These are phyloP conservation scores for Henicopernis longicauda DNA, from an alignment of 2,113 vertebrate genomes.

Conservation along the genomic window DNA sequence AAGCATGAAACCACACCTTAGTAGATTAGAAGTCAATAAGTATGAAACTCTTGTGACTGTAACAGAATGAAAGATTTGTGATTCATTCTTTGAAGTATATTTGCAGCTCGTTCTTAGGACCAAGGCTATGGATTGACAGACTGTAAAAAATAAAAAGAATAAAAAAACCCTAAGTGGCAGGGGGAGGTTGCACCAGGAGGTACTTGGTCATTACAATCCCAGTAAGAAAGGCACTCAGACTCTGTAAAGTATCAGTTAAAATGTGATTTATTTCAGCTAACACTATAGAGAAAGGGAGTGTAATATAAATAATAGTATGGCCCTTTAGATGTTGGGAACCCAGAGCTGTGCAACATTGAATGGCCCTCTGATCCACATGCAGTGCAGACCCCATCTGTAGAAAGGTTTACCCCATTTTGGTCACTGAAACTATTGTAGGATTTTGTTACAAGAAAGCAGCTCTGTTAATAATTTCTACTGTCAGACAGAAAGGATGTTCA, in stretches of 20 bases:
- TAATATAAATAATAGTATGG: neutral
- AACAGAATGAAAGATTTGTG: neutral
- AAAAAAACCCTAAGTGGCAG: neutral
- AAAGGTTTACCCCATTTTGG: neutral
- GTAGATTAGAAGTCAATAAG: neutral
- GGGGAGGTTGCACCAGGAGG: neutral
- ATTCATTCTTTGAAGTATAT: neutral
- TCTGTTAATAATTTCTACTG: neutral
- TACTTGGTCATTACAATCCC: neutral
- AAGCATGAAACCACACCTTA: neutral
- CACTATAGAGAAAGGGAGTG: neutral
- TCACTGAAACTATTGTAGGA: neutral
- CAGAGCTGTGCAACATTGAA: neutral
- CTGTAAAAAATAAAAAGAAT: neutral
- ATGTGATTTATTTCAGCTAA: neutral
- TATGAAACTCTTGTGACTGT: neutral
- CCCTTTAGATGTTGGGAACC: neutral
- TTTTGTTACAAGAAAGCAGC: neutral
- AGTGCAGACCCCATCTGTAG: neutral
- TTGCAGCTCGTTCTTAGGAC: neutral
- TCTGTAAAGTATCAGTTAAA: neutral
- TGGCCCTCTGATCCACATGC: neutral
- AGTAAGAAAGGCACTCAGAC: neutral
- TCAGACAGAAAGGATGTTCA: neutral
- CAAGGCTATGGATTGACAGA: neutral